Evolutionary conservation across 2,113 vertebrate genomes (phyloP).

Genomic region (Zosterops pallidus): DNA sequence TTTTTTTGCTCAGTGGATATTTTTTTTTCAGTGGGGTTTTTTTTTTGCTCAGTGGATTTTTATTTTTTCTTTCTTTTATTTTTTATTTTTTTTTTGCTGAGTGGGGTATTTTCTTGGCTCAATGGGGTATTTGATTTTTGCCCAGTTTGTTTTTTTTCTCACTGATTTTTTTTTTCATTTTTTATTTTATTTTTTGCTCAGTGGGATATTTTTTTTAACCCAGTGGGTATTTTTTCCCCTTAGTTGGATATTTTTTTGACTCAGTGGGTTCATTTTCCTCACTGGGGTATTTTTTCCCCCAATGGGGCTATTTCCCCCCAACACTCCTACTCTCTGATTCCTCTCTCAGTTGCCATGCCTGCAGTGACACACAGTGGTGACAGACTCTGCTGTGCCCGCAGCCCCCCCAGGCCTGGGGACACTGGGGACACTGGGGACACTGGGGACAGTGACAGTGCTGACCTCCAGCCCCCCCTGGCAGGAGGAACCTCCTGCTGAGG

Average conservation of each 20-base stretch:
- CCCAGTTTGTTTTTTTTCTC: too few relatives aligned
- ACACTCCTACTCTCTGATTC: background rate
- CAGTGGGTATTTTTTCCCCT: too few relatives aligned
- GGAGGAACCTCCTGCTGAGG: background rate
- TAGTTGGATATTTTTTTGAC: background rate
- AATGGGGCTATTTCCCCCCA: background rate
- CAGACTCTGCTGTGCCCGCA: slow-evolving; percentile 12
- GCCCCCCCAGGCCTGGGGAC: background rate
- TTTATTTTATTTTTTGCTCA: too few relatives aligned
- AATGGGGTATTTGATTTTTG: too few relatives aligned
- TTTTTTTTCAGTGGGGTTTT: too few relatives aligned
- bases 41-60: too few relatives aligned
- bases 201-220: too few relatives aligned
- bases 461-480: background rate
- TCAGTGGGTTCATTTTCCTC: background rate
- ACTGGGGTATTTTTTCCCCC: background rate
- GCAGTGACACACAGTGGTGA: slow-evolving; percentile 70
- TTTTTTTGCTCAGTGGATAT: too few relatives aligned
- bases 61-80: too few relatives aligned
- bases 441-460: background rate
- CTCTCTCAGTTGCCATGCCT: slow-evolving; percentile 53
- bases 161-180: too few relatives aligned
- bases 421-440: background rate
- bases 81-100: background rate
- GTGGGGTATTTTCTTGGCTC: background rate